Percentiles rank a stretch among this genome's conserved stretches.
Conservation (phyloP, 2,888 invertebrate genomes). For the Phorcus lineatus region DNA sequence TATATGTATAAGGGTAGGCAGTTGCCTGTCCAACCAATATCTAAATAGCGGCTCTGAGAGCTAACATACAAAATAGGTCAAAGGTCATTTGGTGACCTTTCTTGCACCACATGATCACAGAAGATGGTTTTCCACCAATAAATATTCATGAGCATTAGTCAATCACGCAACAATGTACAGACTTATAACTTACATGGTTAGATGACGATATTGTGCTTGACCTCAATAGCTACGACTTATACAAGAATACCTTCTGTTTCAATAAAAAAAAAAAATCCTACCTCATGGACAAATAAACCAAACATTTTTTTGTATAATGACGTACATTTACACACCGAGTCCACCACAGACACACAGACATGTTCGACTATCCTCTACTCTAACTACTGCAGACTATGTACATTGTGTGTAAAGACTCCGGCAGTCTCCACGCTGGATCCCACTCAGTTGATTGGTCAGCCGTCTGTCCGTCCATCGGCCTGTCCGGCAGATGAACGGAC, state of each 20-base stretch:
- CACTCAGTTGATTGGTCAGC: neutral
- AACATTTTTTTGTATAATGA: constrained; percentile 14
- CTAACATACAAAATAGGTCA: constrained; percentile 22
- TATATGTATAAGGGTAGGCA: neutral
- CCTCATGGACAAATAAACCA: constrained; percentile 8
- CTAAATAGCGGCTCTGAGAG: neutral
- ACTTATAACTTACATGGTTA: neutral
- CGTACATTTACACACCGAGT: constrained; percentile 14
- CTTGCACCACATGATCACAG: constrained; percentile 26
- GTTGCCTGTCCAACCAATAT: constrained; percentile 1
- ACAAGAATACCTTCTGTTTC: neutral
- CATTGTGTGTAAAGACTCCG: constrained; percentile 25
- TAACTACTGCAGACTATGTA: constrained; percentile 24
- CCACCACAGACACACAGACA: constrained; percentile 23
- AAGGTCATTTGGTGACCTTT: neutral
- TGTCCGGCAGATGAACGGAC: neutral
- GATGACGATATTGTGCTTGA: too few relatives aligned
- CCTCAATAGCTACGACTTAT: too few relatives aligned
- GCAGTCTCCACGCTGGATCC: neutral
- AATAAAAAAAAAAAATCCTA: neutral
- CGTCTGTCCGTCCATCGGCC: neutral
- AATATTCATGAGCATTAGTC: constrained; percentile 28
- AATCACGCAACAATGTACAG: constrained; percentile 21
- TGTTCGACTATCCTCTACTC: constrained; percentile 11
- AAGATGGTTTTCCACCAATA: constrained; percentile 18